Percentiles rank a stretch among this genome's conserved stretches.
Evolutionary conservation across 2,888 invertebrate genomes (phyloP).

Genomic region (Periphyllus acericola): DNA sequence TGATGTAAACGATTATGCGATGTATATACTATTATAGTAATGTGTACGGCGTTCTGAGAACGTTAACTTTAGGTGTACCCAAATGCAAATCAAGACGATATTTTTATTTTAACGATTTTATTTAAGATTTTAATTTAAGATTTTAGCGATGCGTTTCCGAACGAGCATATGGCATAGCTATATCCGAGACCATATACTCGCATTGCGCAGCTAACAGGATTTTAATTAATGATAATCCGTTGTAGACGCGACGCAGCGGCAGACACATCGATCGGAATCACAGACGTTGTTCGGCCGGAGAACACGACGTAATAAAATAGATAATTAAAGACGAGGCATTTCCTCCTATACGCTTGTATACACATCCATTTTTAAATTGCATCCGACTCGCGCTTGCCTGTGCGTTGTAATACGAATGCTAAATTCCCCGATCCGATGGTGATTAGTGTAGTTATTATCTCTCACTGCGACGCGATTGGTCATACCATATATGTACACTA

Average conservation of each 20-base stretch:
- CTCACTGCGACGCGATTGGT: neutral
- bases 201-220: constrained; percentile 2
- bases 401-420: neutral
- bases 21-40: too few relatives aligned
- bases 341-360: neutral
- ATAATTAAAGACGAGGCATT: neutral
- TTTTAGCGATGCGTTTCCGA: too few relatives aligned
- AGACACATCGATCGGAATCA: constrained; percentile 23
- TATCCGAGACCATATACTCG: too few relatives aligned
- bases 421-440: neutral
- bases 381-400: neutral
- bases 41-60: too few relatives aligned
- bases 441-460: neutral
- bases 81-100: too few relatives aligned
- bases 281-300: neutral
- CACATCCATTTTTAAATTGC: neutral
- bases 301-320: neutral
- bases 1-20: too few relatives aligned
- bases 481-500: too few relatives aligned
- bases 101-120: too few relatives aligned
- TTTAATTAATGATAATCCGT: constrained; percentile 33
- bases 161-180: neutral
- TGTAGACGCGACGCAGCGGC: neutral
- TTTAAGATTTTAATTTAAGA: too few relatives aligned
- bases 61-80: too few relatives aligned